Base-by-base conservation (phyloP, 2,888 invertebrate species). In the Eupeodes latifasciatus region DNA sequence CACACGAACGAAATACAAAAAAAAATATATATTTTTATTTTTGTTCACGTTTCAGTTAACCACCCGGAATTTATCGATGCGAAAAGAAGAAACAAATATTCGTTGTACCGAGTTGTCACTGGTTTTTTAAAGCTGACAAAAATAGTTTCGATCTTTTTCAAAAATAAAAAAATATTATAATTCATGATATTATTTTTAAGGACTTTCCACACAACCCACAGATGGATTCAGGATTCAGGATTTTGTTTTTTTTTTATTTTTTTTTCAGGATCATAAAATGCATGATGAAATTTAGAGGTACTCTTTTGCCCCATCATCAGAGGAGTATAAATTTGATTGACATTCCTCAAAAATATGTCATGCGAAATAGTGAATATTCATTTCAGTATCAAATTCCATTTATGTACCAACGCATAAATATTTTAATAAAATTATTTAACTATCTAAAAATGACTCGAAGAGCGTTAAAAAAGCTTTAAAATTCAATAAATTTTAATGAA, bases 41-140 rank as follows among this genome's bases (percentile, higher is more conserved):
- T 27, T 27, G 27, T 27, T 27, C 27, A 27, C 16, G 7, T 62
- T 55, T 59, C 27, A 72, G 59, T 72, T 72, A 72, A 72, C 44
- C 44, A 53, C 12, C 12, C 53, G 55, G 62, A 76, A 76, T 76
- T 76, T 76, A 64, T 76, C 40, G 76, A 40, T 64, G 76, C 53
- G 47, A 72, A 72, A 36, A 66, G 12, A 64, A 59, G 12, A 59
- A 14, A 66, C 47, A 44, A 12, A 64, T 49, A 66, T 49, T 66
- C 66, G 47, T 27, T 78, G 82, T 62, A 27, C 19, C n/a, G 6
- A 67, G 71, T 51, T 49, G 49, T 27, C 36, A 66, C 66, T 40
- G 40, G 47, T 59, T 27, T 51, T 72, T 49, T 44, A 9, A 49
- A 61, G 11, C 51, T 61, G 77, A 36, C 69, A 16, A 16, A 72